Conservation (phyloP, 2,113 vertebrate genomes). For the Sitta europaea region DNA sequence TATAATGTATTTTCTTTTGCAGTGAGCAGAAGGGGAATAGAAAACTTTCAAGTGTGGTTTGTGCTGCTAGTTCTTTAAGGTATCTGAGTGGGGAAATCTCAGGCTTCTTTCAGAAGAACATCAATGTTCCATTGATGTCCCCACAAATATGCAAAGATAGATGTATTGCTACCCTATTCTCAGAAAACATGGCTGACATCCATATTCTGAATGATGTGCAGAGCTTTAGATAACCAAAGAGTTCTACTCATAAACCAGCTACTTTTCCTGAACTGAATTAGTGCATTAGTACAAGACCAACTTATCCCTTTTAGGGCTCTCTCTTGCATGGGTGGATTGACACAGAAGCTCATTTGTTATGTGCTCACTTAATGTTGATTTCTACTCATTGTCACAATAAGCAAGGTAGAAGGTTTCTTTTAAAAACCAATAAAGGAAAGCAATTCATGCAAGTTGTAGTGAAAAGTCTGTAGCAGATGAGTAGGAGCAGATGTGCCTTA, state of each 20-base stretch:
- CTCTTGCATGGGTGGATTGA: background rate
- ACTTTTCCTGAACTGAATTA: background rate
- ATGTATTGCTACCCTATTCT: background rate
- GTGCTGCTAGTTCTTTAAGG: background rate
- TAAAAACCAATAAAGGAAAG: background rate
- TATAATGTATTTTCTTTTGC: background rate
- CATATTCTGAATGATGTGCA: background rate
- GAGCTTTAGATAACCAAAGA: background rate
- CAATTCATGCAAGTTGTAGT: background rate
- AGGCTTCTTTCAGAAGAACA: background rate
- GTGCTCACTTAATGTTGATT: background rate
- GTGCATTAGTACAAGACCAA: background rate
- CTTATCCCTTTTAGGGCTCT: background rate
- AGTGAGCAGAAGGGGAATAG: background rate
- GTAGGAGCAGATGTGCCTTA: background rate
- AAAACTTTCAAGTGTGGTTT: background rate
- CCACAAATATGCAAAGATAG: background rate
- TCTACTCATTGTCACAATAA: background rate
- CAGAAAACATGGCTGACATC: background rate
- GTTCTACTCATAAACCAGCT: background rate
- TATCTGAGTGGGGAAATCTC: background rate
- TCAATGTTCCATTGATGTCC: background rate
- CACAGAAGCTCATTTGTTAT: background rate
- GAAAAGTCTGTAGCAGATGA: background rate
- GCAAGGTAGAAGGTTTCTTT: background rate